Percentiles rank a stretch among this genome's conserved stretches.
phyloP scores from a whole-genome alignment of 2,888 invertebrate species.

The Siphlonurus alternatus region DNA sequence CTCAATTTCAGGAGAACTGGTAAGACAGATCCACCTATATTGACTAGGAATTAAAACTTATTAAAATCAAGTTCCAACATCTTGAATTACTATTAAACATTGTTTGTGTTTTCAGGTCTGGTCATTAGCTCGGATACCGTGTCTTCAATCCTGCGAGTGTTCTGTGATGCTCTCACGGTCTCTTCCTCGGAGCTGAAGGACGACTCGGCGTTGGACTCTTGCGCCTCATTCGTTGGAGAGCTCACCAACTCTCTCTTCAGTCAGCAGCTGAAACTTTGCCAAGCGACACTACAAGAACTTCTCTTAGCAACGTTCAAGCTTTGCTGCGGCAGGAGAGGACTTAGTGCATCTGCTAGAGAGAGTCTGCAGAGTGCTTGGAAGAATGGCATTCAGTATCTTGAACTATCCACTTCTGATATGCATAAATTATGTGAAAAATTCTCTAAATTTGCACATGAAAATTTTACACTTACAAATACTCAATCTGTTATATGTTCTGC shows the following conservation, averaged over 20 bases:
- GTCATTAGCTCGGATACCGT: conserved; percentile 27
- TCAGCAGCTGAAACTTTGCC: background rate
- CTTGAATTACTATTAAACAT: too few species aligned
- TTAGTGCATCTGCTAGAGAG: conserved; percentile 9
- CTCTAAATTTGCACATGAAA: background rate
- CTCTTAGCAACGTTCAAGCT: conserved; percentile 4
- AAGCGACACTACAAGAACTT: background rate
- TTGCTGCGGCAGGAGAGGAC: background rate
- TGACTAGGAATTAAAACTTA: too few species aligned
- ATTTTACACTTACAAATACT: background rate
- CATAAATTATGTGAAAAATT: background rate
- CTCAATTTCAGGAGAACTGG: too few species aligned
- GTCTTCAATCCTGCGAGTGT: conserved; percentile 24
- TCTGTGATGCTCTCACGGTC: conserved; percentile 23
- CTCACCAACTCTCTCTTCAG: conserved; percentile 6
- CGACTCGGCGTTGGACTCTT: conserved; percentile 4
- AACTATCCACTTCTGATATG: background rate
- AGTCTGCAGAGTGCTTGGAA: conserved; percentile 19
- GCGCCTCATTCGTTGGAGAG: conserved; percentile 7
- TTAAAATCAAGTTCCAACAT: too few species aligned
- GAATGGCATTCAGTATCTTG: conserved; percentile 12
- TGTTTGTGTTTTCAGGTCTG: conserved; percentile 25
- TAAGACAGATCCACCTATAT: too few species aligned
- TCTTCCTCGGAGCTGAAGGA: background rate
- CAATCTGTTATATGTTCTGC: background rate